Evolutionary conservation across 1,140 invertebrate genomes (phyloP).

Genomic region (Zaprionus africanus): DNA sequence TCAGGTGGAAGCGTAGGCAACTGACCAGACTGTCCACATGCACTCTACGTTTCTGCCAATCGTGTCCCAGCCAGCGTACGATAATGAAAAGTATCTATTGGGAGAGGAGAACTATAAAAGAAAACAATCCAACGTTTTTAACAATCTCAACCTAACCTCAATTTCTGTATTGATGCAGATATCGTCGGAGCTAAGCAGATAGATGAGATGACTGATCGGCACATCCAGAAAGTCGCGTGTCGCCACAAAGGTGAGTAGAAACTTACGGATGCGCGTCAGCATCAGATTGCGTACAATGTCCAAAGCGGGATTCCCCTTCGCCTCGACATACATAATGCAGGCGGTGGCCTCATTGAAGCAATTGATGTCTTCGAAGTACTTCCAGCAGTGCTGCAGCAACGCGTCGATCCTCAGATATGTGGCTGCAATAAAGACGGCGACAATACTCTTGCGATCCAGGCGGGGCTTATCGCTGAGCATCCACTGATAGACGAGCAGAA

Average conservation of each 20-base stretch:
- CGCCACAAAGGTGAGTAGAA: constrained; percentile 90
- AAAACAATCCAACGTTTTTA: neutral
- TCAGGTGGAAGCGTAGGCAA: constrained; percentile 51
- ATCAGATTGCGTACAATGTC: constrained; percentile 86
- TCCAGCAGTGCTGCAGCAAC: constrained; percentile 90
- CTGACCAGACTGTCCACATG: constrained; percentile 9
- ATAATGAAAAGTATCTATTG: constrained; percentile 50
- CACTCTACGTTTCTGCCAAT: constrained; percentile 39
- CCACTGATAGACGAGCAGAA: constrained; percentile 90
- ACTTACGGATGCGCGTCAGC: constrained; percentile 90
- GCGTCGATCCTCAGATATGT: constrained; percentile 89
- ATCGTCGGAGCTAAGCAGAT: constrained; percentile 88
- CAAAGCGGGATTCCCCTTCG: constrained; percentile 81
- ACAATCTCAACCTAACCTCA: constrained; percentile 85
- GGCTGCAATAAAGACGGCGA: constrained; percentile 88
- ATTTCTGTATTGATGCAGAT: constrained; percentile 87
- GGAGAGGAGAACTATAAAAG: neutral
- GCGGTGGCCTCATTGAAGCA: constrained; percentile 90
- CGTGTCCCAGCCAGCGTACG: constrained; percentile 56
- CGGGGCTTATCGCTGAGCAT: constrained; percentile 89
- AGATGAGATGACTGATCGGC: constrained; percentile 87
- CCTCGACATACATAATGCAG: constrained; percentile 87
- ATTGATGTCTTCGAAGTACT: constrained; percentile 87
- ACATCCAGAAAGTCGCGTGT: constrained; percentile 89
- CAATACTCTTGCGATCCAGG: constrained; percentile 87